Base-by-base conservation (phyloP, 2,797 vertebrate genomes). In the Lutjanus campechanus region DNA sequence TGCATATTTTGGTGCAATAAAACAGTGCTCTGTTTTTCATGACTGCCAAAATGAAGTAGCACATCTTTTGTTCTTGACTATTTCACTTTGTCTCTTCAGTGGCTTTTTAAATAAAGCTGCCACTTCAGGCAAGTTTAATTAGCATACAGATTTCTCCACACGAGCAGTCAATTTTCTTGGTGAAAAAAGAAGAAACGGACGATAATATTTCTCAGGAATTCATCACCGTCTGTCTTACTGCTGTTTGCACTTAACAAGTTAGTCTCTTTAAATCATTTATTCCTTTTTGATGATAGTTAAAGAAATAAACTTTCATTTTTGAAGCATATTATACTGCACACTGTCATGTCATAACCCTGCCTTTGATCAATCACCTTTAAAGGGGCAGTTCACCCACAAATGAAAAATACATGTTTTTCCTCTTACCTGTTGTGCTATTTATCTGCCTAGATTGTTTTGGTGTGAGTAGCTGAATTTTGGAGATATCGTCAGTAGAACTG, bases 161-260 rank as follows among this genome's bases (percentile, higher is more conserved):
- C 11, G 13, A 44, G 17, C 46, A 49, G 25, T n/a, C 56, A 0
- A 29, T 49, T 69, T 79, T 70, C 36, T 15, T 7, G 11, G 11
- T 49, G 20, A 19, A 10, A 7, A 29, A 71, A 46, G 15, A 25
- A 53, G 11, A 6, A 73, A 7, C 49, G 55, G 44, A 36, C 8
- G 1, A 6, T 41, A 73, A 7, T 4, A 13, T 71, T 75, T 60
- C 74, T 81, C 78, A 77, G 72, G 72, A 82, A 81, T 54, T 65
- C 11, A 43, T 71, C 49, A 20, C 76, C 2, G 2, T 65, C n/a
- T 50, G 75, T 77, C 71, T 85, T 79, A 70, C 51, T 60, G 36
- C n/a, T 43, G 12, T 67, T 60, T 49, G 69, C 56, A 63, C 25
- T 77, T 43, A 17, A 41, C 50, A 46, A 54, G 5, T 58, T 16